Conservation (phyloP, 2,797 vertebrate genomes). For the Chrysocyon brachyurus region DNA sequence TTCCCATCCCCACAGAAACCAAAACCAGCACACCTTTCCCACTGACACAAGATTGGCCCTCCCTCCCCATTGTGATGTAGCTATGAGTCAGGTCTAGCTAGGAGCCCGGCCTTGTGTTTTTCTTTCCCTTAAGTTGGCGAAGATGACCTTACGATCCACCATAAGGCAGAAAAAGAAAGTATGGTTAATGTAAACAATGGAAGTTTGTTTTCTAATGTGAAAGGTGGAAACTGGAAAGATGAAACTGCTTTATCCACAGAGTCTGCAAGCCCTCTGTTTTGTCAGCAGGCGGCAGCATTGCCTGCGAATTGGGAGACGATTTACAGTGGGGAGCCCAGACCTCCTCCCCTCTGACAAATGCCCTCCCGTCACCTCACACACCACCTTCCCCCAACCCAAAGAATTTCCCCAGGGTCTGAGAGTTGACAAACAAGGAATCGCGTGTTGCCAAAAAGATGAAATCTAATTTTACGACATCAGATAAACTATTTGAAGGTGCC, state of each 20-base stretch:
- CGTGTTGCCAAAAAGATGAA: neutral
- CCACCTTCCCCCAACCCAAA: neutral
- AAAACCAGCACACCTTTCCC: neutral
- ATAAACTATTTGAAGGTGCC: neutral
- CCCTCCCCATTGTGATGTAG: neutral
- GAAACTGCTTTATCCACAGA: neutral
- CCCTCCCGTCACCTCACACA: neutral
- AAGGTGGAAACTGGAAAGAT: neutral
- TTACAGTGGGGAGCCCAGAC: neutral
- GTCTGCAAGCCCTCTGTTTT: neutral
- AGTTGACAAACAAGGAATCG: neutral
- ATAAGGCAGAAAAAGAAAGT: conserved; percentile 27
- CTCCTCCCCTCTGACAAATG: neutral
- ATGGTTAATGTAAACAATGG: neutral
- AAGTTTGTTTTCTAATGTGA: neutral
- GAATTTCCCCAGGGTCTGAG: neutral
- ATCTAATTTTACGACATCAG: neutral
- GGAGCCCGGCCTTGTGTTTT: neutral
- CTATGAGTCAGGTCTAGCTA: neutral
- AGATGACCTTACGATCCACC: neutral
- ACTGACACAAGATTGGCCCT: neutral
- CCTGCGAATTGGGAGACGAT: conserved; percentile 72
- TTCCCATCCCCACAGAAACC: neutral
- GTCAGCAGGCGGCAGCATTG: conserved; percentile 88
- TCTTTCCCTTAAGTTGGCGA: neutral